Evolutionary conservation across 2,797 vertebrate genomes (phyloP).

Genomic region (Gorsachius magnificus): DNA sequence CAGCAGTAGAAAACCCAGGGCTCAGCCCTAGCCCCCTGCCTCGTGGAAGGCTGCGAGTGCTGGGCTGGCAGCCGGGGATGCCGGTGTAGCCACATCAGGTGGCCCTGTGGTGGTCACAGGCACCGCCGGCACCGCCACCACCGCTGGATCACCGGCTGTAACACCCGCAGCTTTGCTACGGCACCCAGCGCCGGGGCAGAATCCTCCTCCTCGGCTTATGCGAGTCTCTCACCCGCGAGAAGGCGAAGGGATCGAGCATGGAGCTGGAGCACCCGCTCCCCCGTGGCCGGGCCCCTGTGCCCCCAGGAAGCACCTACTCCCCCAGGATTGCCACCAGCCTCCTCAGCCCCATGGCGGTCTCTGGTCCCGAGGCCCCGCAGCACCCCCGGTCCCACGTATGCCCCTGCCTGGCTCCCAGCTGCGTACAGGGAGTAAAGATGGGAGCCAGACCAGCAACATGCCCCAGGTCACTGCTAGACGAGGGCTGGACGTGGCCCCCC

Average conservation of each 20-base stretch:
- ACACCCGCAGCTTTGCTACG: background rate
- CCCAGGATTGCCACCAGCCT: fast-evolving
- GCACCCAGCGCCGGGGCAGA: background rate
- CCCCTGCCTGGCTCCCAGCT: background rate
- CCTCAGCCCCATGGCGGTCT: fast-evolving
- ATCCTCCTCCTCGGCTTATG: background rate
- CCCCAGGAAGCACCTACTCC: background rate
- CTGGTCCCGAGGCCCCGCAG: background rate
- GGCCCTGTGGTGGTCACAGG: background rate
- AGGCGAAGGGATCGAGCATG: fast-evolving
- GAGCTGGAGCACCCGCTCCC: background rate
- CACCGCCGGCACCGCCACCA: background rate
- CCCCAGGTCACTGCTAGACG: background rate
- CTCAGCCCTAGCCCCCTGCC: background rate
- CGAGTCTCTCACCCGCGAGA: fast-evolving
- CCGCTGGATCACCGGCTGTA: background rate
- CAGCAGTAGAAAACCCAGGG: fast-evolving
- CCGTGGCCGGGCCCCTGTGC: fast-evolving
- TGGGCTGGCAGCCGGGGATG: background rate
- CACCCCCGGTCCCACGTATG: fast-evolving
- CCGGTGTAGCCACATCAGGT: fast-evolving
- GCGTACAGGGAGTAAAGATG: fast-evolving
- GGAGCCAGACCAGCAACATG: background rate
- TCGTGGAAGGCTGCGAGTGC: background rate
- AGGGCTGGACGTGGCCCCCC: background rate